A percentile compares a stretch with the other conserved stretches of the same genome.
phyloP scores from a whole-genome alignment of 2,113 vertebrate species.

The Ciconia boyciana region DNA sequence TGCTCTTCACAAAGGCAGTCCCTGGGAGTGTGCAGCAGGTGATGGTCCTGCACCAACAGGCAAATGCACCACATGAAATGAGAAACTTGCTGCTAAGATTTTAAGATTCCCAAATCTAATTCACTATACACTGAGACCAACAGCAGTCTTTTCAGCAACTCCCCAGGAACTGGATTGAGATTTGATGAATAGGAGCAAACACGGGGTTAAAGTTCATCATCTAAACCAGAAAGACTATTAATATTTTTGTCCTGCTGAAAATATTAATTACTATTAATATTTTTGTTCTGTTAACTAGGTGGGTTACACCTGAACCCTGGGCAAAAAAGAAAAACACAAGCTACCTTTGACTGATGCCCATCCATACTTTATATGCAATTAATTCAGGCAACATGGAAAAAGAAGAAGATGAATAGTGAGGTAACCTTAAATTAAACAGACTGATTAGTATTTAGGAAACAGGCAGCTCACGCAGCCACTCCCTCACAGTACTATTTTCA shows the following conservation, averaged over 20 bases:
- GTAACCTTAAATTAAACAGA: conserved; percentile 30
- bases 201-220: background rate
- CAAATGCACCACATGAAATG: fast-evolving
- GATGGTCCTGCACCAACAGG: background rate
- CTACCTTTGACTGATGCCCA: background rate
- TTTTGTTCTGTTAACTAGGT: background rate
- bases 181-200: background rate
- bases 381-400: background rate
- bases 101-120: background rate
- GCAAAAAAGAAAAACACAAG: background rate
- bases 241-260: background rate
- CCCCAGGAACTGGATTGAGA: background rate
- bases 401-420: background rate
- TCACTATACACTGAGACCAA: background rate
- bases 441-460: conserved; percentile 30
- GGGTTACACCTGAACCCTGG: background rate
- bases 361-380: background rate
- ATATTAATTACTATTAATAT: background rate
- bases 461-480: conserved; percentile 30
- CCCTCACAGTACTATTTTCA: conserved; percentile 23
- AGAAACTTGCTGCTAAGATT: background rate
- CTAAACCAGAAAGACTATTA: background rate
- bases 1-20: background rate
- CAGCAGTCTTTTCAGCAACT: background rate
- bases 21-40: background rate